Evolutionary conservation across 2,888 invertebrate genomes (phyloP).

Genomic region (Mylabris sibirica): DNA sequence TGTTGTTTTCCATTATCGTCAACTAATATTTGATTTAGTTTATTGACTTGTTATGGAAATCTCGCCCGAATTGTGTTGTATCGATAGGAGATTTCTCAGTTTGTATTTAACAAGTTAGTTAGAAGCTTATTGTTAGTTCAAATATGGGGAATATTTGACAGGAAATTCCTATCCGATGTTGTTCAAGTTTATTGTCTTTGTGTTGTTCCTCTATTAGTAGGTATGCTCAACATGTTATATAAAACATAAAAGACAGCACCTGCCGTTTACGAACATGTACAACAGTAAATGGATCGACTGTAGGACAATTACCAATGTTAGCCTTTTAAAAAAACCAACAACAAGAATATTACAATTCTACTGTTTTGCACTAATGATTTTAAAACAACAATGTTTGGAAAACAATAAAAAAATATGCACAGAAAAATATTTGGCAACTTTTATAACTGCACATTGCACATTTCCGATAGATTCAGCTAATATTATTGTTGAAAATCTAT

Average conservation of each 20-base stretch:
- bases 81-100: not conserved
- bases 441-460: not conserved
- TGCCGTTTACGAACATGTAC: slow-evolving; percentile 3
- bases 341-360: not conserved
- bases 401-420: too few species aligned
- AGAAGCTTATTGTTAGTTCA: not conserved
- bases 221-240: slow-evolving; percentile 7
- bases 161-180: slow-evolving; percentile 7
- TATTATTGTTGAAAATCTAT: slow-evolving; percentile 23
- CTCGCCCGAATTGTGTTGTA: not conserved
- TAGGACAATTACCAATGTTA: not conserved
- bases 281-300: slow-evolving; percentile 1
- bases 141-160: slow-evolving; percentile 9
- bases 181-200: slow-evolving; percentile 8
- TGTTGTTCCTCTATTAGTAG: slow-evolving; percentile 1
- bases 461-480: not conserved
- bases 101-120: not conserved
- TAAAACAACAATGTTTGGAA: not conserved
- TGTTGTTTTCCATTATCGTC: not conserved
- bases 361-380: not conserved
- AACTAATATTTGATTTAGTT: slow-evolving; percentile 1
- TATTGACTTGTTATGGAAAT: not conserved
- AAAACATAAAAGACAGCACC: not conserved
- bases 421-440: not conserved
- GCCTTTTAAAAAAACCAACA: not conserved